Evolutionary conservation across 2,888 invertebrate species (phyloP).

Genomic region (Monopis laevigella): DNA sequence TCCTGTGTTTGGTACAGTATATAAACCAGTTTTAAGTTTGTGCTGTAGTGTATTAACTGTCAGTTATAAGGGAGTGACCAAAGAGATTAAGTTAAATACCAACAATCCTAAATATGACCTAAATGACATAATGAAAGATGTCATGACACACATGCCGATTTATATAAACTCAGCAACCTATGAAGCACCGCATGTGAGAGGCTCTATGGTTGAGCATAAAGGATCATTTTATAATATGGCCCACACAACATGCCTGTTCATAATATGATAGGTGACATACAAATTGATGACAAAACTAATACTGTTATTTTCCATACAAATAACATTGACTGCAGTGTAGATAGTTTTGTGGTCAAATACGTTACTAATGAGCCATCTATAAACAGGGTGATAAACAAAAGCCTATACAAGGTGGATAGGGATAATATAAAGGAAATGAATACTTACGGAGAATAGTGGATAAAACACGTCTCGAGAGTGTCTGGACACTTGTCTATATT

Average conservation of each 20-base stretch:
- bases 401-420: not conserved
- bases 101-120: too few species aligned
- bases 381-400: not conserved
- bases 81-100: too few species aligned
- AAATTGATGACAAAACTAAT: not conserved
- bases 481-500: not conserved
- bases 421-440: not conserved
- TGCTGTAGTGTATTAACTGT: too few species aligned
- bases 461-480: not conserved
- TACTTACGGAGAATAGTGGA: not conserved
- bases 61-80: too few species aligned
- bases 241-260: not conserved
- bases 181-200: too few species aligned
- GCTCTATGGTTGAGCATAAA: not conserved
- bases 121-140: too few species aligned
- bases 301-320: not conserved
- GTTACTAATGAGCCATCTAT: not conserved
- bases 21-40: too few species aligned
- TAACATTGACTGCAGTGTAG: not conserved
- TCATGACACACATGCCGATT: too few species aligned
- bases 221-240: not conserved
- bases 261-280: not conserved
- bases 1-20: too few species aligned
- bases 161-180: too few species aligned
- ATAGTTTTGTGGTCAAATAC: not conserved